Evolutionary conservation across 1,140 invertebrate genomes (phyloP).

Genomic region (Pissodes strobi): DNA sequence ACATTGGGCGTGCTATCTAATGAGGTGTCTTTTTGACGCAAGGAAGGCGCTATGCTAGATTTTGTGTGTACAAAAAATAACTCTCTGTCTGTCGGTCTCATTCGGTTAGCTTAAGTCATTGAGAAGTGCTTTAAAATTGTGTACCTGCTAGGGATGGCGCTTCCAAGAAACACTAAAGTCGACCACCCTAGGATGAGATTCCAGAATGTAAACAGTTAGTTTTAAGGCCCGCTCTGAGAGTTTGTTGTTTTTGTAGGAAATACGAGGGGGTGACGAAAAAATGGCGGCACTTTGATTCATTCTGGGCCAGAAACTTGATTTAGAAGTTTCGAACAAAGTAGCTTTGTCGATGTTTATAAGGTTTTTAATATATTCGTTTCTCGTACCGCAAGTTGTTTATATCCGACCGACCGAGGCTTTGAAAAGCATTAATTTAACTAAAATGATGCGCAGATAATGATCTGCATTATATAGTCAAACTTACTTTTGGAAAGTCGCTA

Average conservation of each 20-base stretch:
- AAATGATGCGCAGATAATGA: too few species aligned
- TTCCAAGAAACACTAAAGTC: conserved; percentile 25
- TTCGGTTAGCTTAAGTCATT: conserved; percentile 21
- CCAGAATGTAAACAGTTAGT: conserved; percentile 25
- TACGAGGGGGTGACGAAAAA: conserved; percentile 5
- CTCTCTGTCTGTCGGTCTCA: conserved; percentile 7
- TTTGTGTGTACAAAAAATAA: conserved; percentile 16
- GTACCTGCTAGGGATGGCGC: conserved; percentile 27
- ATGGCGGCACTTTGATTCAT: too few species aligned
- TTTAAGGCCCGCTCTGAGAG: conserved; percentile 14
- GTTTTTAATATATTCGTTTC: too few species aligned
- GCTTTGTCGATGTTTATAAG: too few species aligned
- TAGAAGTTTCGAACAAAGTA: too few species aligned
- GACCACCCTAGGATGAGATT: conserved; percentile 22
- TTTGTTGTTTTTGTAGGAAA: conserved; percentile 9
- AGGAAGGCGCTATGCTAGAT: conserved; percentile 18
- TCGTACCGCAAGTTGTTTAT: too few species aligned
- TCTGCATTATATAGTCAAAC: too few species aligned
- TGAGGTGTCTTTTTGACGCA: conserved; percentile 16
- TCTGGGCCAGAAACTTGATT: too few species aligned
- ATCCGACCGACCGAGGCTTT: too few species aligned
- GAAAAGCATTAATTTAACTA: too few species aligned
- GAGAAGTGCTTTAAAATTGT: conserved; percentile 16
- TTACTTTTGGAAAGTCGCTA: too few species aligned
- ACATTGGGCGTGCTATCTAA: neutral